These are phyloP conservation scores for Xanthorhoe designata DNA, from an alignment of 2,888 invertebrate genomes.

Conservation along the genomic window DNA sequence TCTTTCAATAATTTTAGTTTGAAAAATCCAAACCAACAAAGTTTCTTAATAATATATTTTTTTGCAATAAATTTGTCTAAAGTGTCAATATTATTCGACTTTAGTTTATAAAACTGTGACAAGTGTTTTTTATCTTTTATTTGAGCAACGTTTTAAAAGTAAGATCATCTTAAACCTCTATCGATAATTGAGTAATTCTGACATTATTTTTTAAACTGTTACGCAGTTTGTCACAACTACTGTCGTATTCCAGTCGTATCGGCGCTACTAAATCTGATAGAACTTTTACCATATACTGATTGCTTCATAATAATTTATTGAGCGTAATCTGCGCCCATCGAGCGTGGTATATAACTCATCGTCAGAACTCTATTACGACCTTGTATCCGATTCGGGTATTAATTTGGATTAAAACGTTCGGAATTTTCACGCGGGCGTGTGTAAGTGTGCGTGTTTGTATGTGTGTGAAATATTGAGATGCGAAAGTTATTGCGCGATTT, in stretches of 20 bases:
- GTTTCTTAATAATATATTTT: no score
- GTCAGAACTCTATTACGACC: constrained; percentile 62
- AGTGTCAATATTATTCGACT: no score
- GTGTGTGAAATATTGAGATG: not conserved
- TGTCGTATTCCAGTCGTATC: constrained; percentile 48
- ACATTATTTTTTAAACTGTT: no score
- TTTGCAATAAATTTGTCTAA: no score
- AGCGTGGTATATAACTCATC: constrained; percentile 77
- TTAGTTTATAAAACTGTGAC: no score
- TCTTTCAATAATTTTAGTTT: no score
- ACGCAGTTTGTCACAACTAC: no score
- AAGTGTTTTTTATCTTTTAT: no score
- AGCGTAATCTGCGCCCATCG: constrained; percentile 76
- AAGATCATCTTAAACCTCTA: no score
- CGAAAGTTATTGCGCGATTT: not conserved
- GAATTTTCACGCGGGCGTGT: constrained; percentile 35
- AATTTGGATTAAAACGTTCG: constrained; percentile 56
- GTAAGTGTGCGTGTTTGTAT: constrained; percentile 25
- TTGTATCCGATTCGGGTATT: constrained; percentile 59
- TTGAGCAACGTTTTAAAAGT: no score
- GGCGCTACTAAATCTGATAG: constrained; percentile 49
- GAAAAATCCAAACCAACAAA: no score
- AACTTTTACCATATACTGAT: constrained; percentile 81
- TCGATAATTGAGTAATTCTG: no score
- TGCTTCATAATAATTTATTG: constrained; percentile 84